Conservation (phyloP, 2,888 invertebrate species). For the Alloplasta piceator region DNA sequence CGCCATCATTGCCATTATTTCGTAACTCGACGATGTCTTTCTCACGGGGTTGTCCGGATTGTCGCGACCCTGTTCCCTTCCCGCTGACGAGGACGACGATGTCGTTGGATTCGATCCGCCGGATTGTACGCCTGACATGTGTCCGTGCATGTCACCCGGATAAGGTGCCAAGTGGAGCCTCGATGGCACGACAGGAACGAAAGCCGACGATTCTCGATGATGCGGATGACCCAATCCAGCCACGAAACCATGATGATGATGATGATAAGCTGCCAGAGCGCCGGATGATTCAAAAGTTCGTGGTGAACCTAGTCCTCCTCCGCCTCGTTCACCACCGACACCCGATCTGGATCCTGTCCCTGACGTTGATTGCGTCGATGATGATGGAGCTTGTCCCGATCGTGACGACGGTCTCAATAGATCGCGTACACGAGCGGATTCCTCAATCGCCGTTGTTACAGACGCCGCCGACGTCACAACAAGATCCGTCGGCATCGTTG, state of each 20-base stretch:
- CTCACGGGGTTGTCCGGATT: conserved; percentile 75
- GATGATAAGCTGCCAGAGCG: conserved; percentile 87
- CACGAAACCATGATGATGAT: conserved; percentile 84
- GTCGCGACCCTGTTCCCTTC: conserved; percentile 76
- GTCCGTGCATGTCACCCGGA: conserved; percentile 89
- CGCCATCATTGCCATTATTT: conserved; percentile 95
- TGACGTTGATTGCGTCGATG: conserved; percentile 72
- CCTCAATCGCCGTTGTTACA: conserved; percentile 75
- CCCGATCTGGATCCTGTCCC: conserved; percentile 73
- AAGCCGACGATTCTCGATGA: conserved; percentile 92
- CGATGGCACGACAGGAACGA: conserved; percentile 94
- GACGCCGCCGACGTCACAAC: conserved; percentile 79
- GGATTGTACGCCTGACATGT: conserved; percentile 80
- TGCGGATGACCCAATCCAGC: conserved; percentile 83
- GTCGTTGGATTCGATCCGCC: conserved; percentile 24
- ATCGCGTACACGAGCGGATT: conserved; percentile 76
- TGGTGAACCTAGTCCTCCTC: conserved; percentile 82
- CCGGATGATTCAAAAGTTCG: conserved; percentile 87
- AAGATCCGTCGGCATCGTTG: conserved; percentile 81
- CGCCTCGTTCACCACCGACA: conserved; percentile 45
- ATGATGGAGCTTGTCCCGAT: conserved; percentile 71
- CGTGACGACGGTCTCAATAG: conserved; percentile 73
- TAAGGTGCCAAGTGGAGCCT: conserved; percentile 90
- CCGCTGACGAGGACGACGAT: conserved; percentile 74
- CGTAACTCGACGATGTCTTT: conserved; percentile 86